Evolutionary conservation across 2,888 invertebrate genomes (phyloP).

Genomic region (Ligdia adustata): DNA sequence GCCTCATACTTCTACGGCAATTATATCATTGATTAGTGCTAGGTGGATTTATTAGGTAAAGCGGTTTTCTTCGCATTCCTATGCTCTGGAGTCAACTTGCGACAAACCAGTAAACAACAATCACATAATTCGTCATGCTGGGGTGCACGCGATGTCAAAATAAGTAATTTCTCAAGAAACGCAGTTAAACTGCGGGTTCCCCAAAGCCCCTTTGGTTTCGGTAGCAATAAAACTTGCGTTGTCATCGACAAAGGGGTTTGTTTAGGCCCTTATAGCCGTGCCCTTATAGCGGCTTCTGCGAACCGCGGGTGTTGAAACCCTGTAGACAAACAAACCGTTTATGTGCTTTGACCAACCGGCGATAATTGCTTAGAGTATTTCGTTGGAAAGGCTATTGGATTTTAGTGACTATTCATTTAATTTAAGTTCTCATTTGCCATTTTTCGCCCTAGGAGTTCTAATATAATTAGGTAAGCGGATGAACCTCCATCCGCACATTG

Average conservation of each 20-base stretch:
- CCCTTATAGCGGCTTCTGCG: conserved; percentile 46
- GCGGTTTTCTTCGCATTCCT: too few species aligned
- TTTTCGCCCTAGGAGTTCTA: too few species aligned
- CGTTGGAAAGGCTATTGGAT: too few species aligned
- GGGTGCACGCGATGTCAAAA: conserved; percentile 38
- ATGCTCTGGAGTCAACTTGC: too few species aligned
- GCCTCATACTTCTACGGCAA: too few species aligned
- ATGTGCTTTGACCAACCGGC: conserved; percentile 40
- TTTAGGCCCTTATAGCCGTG: conserved; percentile 40
- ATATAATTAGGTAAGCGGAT: too few species aligned
- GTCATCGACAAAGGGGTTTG: conserved; percentile 55
- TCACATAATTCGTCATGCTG: conserved; percentile 46
- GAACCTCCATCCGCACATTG: too few species aligned
- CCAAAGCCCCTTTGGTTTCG: conserved; percentile 58
- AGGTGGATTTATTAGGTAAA: too few species aligned
- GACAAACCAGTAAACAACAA: too few species aligned
- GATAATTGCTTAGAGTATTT: conserved; percentile 43
- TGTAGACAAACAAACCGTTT: conserved; percentile 46
- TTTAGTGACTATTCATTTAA: too few species aligned
- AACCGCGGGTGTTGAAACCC: conserved; percentile 39
- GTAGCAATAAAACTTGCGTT: conserved; percentile 72
- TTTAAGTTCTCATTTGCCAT: too few species aligned
- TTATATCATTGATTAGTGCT: too few species aligned
- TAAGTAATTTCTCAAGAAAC: conserved; percentile 51
- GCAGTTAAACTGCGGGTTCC: conserved; percentile 47